A percentile compares a stretch with the other conserved stretches of the same genome.
phyloP scores from a whole-genome alignment of 2,113 vertebrate species.

The Chloropsis cyanopogon region DNA sequence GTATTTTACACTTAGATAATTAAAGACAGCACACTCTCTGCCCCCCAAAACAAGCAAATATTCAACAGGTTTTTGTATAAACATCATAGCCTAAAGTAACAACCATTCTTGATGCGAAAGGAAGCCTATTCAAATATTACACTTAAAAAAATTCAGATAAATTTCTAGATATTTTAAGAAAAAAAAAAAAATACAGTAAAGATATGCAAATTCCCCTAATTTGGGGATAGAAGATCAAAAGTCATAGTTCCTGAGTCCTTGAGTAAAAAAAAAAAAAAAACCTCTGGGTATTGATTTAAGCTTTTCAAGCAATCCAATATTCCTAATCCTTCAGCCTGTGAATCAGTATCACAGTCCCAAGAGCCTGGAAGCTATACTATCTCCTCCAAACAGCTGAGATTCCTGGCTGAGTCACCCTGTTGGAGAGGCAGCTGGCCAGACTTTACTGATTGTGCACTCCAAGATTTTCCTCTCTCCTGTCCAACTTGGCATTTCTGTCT shows the following conservation, averaged over 20 bases:
- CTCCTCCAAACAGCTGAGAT: conserved; percentile 9
- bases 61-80: neutral
- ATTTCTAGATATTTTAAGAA: neutral
- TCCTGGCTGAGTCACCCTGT: neutral
- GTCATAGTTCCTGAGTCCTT: neutral
- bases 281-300: neutral
- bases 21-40: neutral
- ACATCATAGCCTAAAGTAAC: neutral
- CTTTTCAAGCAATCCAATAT: neutral
- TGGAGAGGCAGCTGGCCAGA: neutral
- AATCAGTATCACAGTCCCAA: neutral
- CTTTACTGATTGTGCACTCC: neutral
- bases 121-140: neutral
- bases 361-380: neutral
- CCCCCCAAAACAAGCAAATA: neutral
- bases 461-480: neutral
- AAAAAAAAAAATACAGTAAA: neutral
- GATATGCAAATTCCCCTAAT: neutral
- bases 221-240: neutral
- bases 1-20: neutral
- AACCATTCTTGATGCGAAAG: neutral
- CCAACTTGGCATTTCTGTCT: neutral
- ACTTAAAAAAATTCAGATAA: neutral
- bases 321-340: neutral
- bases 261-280: neutral